phyloP scores from a whole-genome alignment of 64 coral and sea anemone species.

The Actinia tenebrosa region DNA sequence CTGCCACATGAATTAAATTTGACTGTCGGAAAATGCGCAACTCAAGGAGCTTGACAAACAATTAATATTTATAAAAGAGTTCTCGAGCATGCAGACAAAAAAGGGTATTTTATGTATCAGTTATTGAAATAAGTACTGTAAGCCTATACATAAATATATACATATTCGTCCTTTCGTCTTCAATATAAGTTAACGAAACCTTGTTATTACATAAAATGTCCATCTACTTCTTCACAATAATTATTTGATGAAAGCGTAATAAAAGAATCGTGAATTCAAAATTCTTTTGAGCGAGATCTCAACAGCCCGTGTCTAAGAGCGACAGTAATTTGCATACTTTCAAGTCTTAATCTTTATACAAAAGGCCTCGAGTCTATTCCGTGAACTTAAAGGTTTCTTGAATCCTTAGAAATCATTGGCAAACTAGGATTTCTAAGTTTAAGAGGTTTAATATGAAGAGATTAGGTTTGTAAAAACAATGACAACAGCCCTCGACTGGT shows the following conservation, averaged over 20 bases:
- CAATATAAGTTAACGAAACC: not conserved
- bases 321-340: not conserved
- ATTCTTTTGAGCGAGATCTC: slow-evolving; percentile 12
- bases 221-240: not conserved
- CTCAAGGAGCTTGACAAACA: not conserved
- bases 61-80: not conserved
- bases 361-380: not conserved
- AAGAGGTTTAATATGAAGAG: slow-evolving; percentile 1
- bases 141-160: not conserved
- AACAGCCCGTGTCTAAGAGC: not conserved
- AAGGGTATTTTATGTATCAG: not conserved
- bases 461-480: not conserved
- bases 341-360: not conserved
- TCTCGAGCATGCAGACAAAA: not conserved
- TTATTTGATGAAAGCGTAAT: not conserved
- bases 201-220: not conserved
- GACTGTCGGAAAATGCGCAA: not conserved
- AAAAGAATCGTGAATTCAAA: not conserved
- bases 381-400: not conserved
- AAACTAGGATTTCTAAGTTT: not conserved
- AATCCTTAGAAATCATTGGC: not conserved
- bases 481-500: not conserved
- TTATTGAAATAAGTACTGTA: not conserved
- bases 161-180: too few species aligned
- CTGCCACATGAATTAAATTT: not conserved